Conservation (phyloP, 2,888 invertebrate genomes). For the Nowickia ferox region DNA sequence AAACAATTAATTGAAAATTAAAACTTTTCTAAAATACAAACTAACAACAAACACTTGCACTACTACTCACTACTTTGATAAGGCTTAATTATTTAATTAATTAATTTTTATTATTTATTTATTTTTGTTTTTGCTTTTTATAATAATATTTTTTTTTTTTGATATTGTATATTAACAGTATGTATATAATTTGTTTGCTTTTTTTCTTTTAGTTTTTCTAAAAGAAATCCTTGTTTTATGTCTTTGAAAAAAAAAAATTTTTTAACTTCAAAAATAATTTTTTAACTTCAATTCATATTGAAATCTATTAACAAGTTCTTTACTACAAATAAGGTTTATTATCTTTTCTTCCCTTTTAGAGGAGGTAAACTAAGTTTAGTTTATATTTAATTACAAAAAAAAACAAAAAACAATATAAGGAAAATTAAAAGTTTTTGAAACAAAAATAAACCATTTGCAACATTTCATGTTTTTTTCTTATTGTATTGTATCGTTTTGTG, state of each 20-base stretch:
- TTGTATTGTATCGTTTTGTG: slow-evolving; percentile 56
- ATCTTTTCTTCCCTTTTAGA: neutral
- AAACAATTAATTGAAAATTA: slow-evolving; percentile 67
- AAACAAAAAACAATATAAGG: neutral
- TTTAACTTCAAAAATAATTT: neutral
- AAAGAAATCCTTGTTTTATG: no score
- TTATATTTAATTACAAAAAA: slow-evolving; percentile 23
- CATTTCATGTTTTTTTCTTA: slow-evolving; percentile 64
- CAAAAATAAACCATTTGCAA: slow-evolving; percentile 51
- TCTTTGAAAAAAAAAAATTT: neutral
- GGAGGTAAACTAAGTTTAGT: slow-evolving; percentile 62
- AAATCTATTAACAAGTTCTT: slow-evolving; percentile 51
- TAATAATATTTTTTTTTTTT: slow-evolving; percentile 38
- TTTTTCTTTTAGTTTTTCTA: neutral
- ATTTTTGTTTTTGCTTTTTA: slow-evolving; percentile 16
- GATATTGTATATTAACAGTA: slow-evolving; percentile 53
- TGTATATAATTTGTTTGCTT: slow-evolving; percentile 23
- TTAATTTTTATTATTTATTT: slow-evolving; percentile 38
- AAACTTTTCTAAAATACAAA: slow-evolving; percentile 72
- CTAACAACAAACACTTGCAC: slow-evolving; percentile 72
- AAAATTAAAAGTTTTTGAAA: slow-evolving; percentile 10
- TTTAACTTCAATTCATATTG: slow-evolving; percentile 47
- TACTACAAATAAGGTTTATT: slow-evolving; percentile 36
- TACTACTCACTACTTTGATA: slow-evolving; percentile 68
- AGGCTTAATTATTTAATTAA: slow-evolving; percentile 60